phyloP scores from a whole-genome alignment of 2,113 vertebrate genomes.

The Benthochromis sp. region DNA sequence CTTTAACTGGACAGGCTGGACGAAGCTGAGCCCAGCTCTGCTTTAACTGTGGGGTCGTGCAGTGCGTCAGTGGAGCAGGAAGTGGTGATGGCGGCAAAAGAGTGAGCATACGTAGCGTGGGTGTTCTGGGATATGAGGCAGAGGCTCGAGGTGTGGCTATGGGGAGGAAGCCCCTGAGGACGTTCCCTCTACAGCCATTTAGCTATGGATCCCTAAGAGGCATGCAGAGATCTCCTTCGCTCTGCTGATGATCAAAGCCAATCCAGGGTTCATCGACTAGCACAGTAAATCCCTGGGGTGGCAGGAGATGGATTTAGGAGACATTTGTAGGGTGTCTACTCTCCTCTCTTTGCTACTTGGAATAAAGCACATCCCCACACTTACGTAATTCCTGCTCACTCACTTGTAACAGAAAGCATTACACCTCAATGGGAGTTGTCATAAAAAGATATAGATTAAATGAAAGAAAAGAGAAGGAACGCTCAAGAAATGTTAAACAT shows the following conservation, averaged over 20 bases:
- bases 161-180: slow-evolving; percentile 8
- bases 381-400: slow-evolving; percentile 53
- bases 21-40: not conserved
- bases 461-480: not conserved
- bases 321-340: slow-evolving; percentile 50
- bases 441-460: slow-evolving; percentile 6
- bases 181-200: slow-evolving; percentile 20
- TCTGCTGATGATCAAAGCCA: slow-evolving; percentile 59
- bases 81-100: not conserved
- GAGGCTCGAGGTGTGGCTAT: not conserved
- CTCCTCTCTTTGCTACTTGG: slow-evolving; percentile 8
- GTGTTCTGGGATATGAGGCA: not conserved
- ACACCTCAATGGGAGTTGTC: slow-evolving; percentile 2
- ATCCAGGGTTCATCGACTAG: slow-evolving; percentile 44
- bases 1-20: not conserved
- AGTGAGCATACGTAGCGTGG: not conserved
- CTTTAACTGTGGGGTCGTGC: slow-evolving; percentile 3
- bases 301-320: slow-evolving; percentile 31
- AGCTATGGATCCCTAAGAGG: slow-evolving; percentile 32
- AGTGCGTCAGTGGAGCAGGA: not conserved
- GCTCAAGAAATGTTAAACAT: not conserved
- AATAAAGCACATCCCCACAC: slow-evolving; percentile 33
- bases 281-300: slow-evolving; percentile 7
- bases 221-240: slow-evolving; percentile 11
- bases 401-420: slow-evolving; percentile 39